Base-by-base conservation (phyloP, 2,888 invertebrate species). In the Microchrysa polita region DNA sequence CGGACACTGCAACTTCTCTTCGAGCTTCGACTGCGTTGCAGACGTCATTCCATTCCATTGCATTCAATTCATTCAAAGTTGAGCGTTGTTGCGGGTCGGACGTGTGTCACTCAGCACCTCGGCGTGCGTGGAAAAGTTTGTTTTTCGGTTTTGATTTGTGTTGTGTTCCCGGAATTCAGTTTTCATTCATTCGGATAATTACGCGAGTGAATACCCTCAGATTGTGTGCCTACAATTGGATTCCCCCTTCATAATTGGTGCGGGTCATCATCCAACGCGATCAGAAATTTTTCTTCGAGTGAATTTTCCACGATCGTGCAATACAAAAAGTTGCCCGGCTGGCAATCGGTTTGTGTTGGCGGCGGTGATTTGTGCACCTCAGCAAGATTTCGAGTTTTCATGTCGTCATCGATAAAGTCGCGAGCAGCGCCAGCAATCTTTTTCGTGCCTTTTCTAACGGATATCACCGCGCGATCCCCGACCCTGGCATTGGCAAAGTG, bases 51-150 rank as follows among this genome's bases (percentile, higher is more conserved):
- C n/a, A n/a, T n/a, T n/a, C n/a, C n/a, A n/a, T n/a, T n/a, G n/a
- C n/a, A n/a, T n/a, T n/a, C n/a, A n/a, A n/a, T n/a, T 65, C 65
- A 65, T 22, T 65, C 48, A 44, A 22, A 48, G 65, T 44, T 65
- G 65, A 65, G 65, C 44, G 14, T 65, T 65, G 61, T 34, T 16
- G 34, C 2, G 5, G n/a, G 61, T 34, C 40, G 61, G 61, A 61
- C 44, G 65, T 61, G 44, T 18, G 20, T 34, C 5, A 18, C 34
- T 44, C n/a, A 27, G 14, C 60, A 27, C 48, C n/a, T n/a, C 12
- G 48, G 48, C 12, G 2, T 48, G 4, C 48, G 48, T 12, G n/a
- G n/a, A n/a, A 34, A 34, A 20, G n/a, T n/a, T 55, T 20, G 55
- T 55, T n/a, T 48, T 10, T 48, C 48, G 12, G 55, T 55, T 55